Evolutionary conservation across 2,797 vertebrate genomes (phyloP).

Genomic region (Cryptoblepharus egeriae): DNA sequence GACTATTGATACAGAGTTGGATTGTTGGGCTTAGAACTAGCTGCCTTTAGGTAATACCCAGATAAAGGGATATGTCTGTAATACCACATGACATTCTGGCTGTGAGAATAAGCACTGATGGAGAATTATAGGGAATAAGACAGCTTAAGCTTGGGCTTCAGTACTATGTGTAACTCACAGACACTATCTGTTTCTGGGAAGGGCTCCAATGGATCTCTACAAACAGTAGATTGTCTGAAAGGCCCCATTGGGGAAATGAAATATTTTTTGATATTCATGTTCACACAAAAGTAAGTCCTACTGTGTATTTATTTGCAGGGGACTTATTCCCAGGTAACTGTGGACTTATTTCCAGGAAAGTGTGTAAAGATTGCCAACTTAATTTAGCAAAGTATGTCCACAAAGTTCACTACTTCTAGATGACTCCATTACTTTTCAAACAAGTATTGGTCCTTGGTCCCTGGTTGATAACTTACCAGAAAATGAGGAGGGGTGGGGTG

Average conservation of each 20-base stretch:
- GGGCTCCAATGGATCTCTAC: background rate
- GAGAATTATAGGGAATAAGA: conserved; percentile 23
- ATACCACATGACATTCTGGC: conserved; percentile 38
- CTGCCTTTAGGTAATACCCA: conserved; percentile 61
- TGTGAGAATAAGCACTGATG: conserved; percentile 46
- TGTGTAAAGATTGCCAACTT: too few relatives aligned
- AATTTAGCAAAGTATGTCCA: too few relatives aligned
- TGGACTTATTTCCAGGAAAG: too few relatives aligned
- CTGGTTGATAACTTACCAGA: too few relatives aligned
- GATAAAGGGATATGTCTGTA: conserved; percentile 59
- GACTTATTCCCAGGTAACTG: too few relatives aligned
- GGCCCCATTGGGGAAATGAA: background rate
- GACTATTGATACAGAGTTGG: conserved; percentile 55
- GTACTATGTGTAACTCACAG: background rate
- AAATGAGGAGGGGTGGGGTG: too few relatives aligned
- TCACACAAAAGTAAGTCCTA: too few relatives aligned
- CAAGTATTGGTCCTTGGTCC: too few relatives aligned
- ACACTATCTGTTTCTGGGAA: conserved; percentile 22
- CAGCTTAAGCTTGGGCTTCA: conserved; percentile 25
- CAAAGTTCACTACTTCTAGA: too few relatives aligned
- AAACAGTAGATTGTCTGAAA: conserved; percentile 17
- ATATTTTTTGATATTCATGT: too few relatives aligned
- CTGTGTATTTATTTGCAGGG: too few relatives aligned
- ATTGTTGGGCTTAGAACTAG: conserved; percentile 60
- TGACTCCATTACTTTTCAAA: too few relatives aligned